phyloP scores from a whole-genome alignment of 2,797 vertebrate species.

The Sebastes paucispinis region DNA sequence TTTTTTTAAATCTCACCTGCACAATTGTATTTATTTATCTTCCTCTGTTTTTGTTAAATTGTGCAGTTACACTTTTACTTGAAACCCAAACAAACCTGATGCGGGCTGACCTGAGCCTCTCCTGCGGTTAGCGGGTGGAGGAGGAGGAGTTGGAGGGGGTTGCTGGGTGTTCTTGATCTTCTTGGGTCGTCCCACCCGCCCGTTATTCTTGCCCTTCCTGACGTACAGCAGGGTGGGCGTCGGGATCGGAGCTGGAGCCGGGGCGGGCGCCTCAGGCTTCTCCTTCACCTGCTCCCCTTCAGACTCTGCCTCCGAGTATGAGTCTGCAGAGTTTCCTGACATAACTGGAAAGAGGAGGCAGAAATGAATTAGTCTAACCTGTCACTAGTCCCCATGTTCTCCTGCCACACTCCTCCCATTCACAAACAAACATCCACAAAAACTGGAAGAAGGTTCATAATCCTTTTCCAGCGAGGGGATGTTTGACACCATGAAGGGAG shows the following conservation, averaged over 20 bases:
- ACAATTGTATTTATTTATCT: background rate
- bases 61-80: background rate
- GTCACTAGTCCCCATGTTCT: background rate
- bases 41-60: background rate
- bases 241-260: conserved; percentile 21
- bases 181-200: conserved; percentile 76
- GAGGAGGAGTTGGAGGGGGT: background rate
- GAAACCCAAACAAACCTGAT: conserved; percentile 47
- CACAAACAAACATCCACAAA: conserved; percentile 9
- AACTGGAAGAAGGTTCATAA: background rate
- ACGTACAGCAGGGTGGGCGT: conserved; percentile 74
- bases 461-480: background rate
- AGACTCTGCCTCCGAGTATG: conserved; percentile 82
- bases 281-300: conserved; percentile 79
- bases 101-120: conserved; percentile 77
- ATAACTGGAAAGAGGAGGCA: conserved; percentile 72
- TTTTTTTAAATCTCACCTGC: background rate
- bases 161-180: conserved; percentile 72
- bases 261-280: conserved; percentile 48
- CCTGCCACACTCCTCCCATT: background rate
- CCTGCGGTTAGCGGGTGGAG: conserved; percentile 62
- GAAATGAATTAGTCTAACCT: background rate
- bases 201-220: conserved; percentile 78
- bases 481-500: background rate
- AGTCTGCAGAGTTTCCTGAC: conserved; percentile 87